Conservation (phyloP, 2,888 invertebrate species). For the Drosophila helvetica region DNA sequence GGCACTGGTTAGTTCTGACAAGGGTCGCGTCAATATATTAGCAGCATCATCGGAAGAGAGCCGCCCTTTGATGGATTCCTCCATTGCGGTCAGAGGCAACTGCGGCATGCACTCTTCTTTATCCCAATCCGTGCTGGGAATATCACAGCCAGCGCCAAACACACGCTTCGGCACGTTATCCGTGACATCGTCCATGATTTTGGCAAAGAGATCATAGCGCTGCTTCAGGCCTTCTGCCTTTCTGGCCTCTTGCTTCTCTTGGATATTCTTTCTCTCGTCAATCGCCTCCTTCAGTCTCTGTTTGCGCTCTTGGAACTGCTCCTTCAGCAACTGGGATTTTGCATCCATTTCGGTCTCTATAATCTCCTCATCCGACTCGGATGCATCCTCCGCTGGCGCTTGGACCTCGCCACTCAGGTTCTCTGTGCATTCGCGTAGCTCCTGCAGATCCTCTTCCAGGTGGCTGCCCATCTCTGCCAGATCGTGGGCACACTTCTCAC, state of each 20-base stretch:
- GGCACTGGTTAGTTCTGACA: conserved; percentile 22
- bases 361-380: conserved; percentile 40
- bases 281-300: background rate
- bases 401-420: background rate
- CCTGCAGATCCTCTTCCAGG: conserved; percentile 59
- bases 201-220: conserved; percentile 51
- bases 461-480: conserved; percentile 61
- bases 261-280: background rate
- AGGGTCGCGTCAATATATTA: background rate
- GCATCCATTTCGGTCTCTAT: background rate
- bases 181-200: conserved; percentile 45
- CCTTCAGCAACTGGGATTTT: conserved; percentile 6
- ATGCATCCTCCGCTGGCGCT: conserved; percentile 1
- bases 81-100: conserved; percentile 21
- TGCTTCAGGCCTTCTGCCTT: background rate
- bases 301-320: conserved; percentile 14
- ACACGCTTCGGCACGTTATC: conserved; percentile 65
- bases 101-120: conserved; percentile 57
- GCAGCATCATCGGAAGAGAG: background rate
- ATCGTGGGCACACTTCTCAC: conserved; percentile 60
- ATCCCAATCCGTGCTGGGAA: conserved; percentile 48
- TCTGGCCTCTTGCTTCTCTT: background rate
- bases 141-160: conserved; percentile 52
- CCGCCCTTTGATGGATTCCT: background rate
- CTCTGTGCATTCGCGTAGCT: conserved; percentile 42